Base-by-base conservation (phyloP, 2,888 invertebrate genomes). In the Dendrolimus houi region DNA sequence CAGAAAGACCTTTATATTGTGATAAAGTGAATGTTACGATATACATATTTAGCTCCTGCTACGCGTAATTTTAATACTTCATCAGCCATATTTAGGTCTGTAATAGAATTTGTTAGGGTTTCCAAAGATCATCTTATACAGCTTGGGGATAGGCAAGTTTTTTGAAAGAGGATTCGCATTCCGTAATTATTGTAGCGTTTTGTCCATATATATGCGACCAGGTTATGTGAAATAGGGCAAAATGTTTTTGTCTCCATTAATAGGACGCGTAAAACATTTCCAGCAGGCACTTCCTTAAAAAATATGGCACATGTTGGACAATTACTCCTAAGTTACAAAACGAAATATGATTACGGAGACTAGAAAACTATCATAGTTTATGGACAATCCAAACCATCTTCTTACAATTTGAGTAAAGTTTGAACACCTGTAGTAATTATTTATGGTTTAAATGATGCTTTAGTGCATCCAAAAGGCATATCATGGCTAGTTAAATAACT, bases 31-130 rank as follows among this genome's bases (percentile, higher is more conserved):
- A 89, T 7, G 74, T 92, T 0, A 87, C 93, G 77, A 92, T 93
- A 59, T 92, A 92, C n/a, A n/a, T n/a, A n/a, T 1, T 66, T 95
- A 57, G 95, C 94, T 0, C 95, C 95, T 0, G 93, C 95, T 0
- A 55, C 81, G 0, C 76, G 85, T 8, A 79, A 92, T 79, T 72
- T 85, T 55, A 69, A 92, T 69, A 71, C 93, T 64, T 80, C 81
- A 59, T 77, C 82, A 0, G 17, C 64, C 0, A 40, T 65, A 0
- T 77, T 74, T 42, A 72, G 75, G 55, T 13, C 60, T 0, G 0
- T 80, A 0, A 60, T 68, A 0, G 60, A 65, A 52, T 55, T 62
- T 0, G 58, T 78, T 1, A 60, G 60, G 9, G n/a, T n/a, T n/a
- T n/a, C n/a, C n/a, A n/a, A n/a, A n/a, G n/a, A 60, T 54, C 1